These are phyloP conservation scores for Rousettus madagascariensis DNA, from an alignment of 2,797 vertebrate species.

Conservation along the genomic window DNA sequence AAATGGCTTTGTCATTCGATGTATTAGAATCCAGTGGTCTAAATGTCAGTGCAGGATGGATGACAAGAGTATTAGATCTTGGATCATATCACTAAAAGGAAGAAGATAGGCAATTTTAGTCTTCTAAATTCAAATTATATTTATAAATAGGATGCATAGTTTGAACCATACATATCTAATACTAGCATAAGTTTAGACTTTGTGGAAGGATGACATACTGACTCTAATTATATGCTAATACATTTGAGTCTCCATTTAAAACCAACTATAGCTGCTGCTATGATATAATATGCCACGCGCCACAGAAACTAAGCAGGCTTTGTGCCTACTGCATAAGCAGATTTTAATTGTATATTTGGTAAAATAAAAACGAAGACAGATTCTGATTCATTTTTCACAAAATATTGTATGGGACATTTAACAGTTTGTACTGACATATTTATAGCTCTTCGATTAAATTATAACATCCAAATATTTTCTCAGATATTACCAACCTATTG, in stretches of 20 bases:
- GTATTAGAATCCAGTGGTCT: slow-evolving; percentile 63
- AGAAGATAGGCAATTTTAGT: slow-evolving; percentile 74
- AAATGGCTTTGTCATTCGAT: slow-evolving; percentile 64
- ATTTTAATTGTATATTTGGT: slow-evolving; percentile 77
- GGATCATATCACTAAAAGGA: slow-evolving; percentile 73
- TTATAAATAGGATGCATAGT: slow-evolving; percentile 78
- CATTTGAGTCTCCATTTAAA: slow-evolving; percentile 81
- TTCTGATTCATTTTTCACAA: slow-evolving; percentile 73
- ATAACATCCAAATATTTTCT: slow-evolving; percentile 76
- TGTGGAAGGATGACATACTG: slow-evolving; percentile 59
- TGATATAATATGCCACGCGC: slow-evolving; percentile 63
- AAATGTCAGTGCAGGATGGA: slow-evolving; percentile 76
- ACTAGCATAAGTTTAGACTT: slow-evolving; percentile 76
- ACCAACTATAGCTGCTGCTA: slow-evolving; percentile 44
- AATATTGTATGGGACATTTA: slow-evolving; percentile 52
- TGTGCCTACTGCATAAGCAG: slow-evolving; percentile 72
- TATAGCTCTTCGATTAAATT: slow-evolving; percentile 77
- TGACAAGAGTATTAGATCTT: slow-evolving; percentile 73
- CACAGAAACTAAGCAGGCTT: slow-evolving; percentile 69
- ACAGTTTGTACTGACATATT: slow-evolving; percentile 70
- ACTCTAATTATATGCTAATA: slow-evolving; percentile 82
- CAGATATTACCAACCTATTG: slow-evolving; percentile 60
- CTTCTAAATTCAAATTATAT: slow-evolving; percentile 73
- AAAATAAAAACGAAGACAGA: slow-evolving; percentile 75
- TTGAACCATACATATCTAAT: slow-evolving; percentile 76